Evolutionary conservation across 2,797 vertebrate species (phyloP).

Genomic region (Orientallactaga sibirica): DNA sequence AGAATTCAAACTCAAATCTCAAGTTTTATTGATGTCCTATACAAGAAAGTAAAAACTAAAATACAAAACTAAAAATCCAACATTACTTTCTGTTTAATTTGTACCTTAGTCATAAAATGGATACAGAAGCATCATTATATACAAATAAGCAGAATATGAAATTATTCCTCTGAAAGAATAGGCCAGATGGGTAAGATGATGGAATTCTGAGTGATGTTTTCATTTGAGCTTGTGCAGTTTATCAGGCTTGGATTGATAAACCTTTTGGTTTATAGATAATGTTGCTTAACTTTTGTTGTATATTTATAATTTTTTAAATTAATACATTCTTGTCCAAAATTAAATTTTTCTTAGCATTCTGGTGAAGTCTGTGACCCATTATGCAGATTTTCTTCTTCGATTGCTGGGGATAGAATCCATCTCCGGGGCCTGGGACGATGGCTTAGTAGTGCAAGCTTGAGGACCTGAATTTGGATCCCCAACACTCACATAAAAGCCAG

Average conservation of each 20-base stretch:
- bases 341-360: not conserved
- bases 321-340: not conserved
- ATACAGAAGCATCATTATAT: not conserved
- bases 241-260: slow-evolving; percentile 34
- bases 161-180: not conserved
- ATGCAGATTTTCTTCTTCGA: not conserved
- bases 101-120: slow-evolving; percentile 28
- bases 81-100: slow-evolving; percentile 8
- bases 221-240: slow-evolving; percentile 18
- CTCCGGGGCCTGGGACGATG: not conserved
- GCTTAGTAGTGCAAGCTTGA: no score
- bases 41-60: slow-evolving; percentile 5
- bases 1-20: not conserved
- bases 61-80: slow-evolving; percentile 8
- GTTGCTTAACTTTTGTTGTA: slow-evolving; percentile 12
- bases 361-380: not conserved
- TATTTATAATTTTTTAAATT: slow-evolving; percentile 10
- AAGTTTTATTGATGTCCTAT: slow-evolving; percentile 26
- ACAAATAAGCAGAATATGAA: slow-evolving; percentile 22
- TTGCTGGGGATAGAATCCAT: not conserved
- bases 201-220: not conserved
- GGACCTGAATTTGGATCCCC: no score
- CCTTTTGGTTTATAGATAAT: slow-evolving; percentile 38
- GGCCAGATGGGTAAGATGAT: not conserved
- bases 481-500: no score